Base-by-base conservation (phyloP, 2,888 invertebrate genomes). In the Volucella inflata region DNA sequence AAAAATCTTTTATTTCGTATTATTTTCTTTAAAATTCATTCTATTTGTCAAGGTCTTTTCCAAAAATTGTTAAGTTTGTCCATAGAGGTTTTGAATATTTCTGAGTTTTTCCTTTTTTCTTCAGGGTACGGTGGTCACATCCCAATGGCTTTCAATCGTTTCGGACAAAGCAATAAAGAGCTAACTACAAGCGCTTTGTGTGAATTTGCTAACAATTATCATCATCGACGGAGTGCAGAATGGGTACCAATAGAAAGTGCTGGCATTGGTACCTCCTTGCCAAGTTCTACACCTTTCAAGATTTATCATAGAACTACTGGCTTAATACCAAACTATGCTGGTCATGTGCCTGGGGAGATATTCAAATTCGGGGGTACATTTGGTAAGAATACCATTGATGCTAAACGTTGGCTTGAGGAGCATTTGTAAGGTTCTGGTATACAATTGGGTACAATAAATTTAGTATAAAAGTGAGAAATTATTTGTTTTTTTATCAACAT, bases 291-390 rank as follows among this genome's bases (percentile, higher is more conserved):
- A 2, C 88, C 90, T 67, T 90, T 94, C 11, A 94, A 95, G 90
- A 94, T 96, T 84, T 96, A 96, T 90, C 95, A 95, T 89, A 94
- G 94, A 83, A 95, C 95, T 88, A 93, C 95, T 46, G 96, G 96
- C 6, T 94, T 96, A 93, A 90, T 96, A 87, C 96, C 96, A 1
- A 95, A 94, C 91, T 97, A 96, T 91, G 94, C 94, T 2, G 96
- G 96, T 0, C 96, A 96, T 89, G 95, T 96, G 68, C 96, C 96
- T 0, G 96, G 96, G 16, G 93, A 93, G 76, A 92, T 93, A 88
- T 96, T 95, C 92, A 94, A 95, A 57, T 95, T 94, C 91, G 96
- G 96, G 8, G 95, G 95, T 90, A 96, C 96, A 0, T 96, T 94
- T 90, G 96, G 95, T 21, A 95, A 94, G 88, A 95, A 95, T 89